A percentile compares a stretch with the other conserved stretches of the same genome.
Conservation (phyloP, 2,888 invertebrate species). For the Cyrtodaria siliqua region DNA sequence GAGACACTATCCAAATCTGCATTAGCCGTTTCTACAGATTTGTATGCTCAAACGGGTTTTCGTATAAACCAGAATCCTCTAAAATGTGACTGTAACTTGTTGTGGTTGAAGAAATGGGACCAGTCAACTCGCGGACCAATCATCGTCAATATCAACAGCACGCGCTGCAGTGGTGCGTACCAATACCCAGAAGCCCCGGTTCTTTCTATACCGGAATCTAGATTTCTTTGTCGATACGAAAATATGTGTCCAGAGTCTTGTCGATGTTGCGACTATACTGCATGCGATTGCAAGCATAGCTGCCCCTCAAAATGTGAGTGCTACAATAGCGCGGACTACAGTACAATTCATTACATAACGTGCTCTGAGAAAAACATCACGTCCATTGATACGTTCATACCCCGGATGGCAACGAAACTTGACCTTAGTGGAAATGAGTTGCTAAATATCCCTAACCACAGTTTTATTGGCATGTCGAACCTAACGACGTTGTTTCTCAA, state of each 20-base stretch:
- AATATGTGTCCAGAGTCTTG: slow-evolving; percentile 68
- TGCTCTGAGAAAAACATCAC: slow-evolving; percentile 62
- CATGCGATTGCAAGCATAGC: slow-evolving; percentile 73
- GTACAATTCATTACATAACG: slow-evolving; percentile 50
- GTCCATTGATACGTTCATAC: slow-evolving; percentile 60
- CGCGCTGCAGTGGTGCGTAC: slow-evolving; percentile 60
- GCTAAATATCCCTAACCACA: slow-evolving; percentile 37
- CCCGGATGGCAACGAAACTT: slow-evolving; percentile 64
- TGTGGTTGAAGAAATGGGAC: slow-evolving; percentile 69
- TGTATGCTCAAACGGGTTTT: slow-evolving; percentile 62
- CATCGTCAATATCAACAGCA: slow-evolving; percentile 59
- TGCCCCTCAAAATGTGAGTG: slow-evolving; percentile 73
- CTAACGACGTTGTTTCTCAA: slow-evolving; percentile 63
- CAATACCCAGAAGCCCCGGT: slow-evolving; percentile 37
- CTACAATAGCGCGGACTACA: slow-evolving; percentile 54
- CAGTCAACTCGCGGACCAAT: slow-evolving; percentile 58
- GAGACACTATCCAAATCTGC: slow-evolving; percentile 40
- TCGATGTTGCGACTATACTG: slow-evolving; percentile 71
- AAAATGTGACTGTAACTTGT: slow-evolving; percentile 73
- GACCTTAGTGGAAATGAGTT: slow-evolving; percentile 72
- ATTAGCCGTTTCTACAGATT: slow-evolving; percentile 52
- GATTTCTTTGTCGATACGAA: slow-evolving; percentile 72
- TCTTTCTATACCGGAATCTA: slow-evolving; percentile 43
- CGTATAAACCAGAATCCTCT: slow-evolving; percentile 69
- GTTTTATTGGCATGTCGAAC: slow-evolving; percentile 56